A percentile compares a stretch with the other conserved stretches of the same genome.
These are phyloP conservation scores for Micrastur ruficollis DNA, from an alignment of 2,797 vertebrate genomes.

Conservation along the genomic window DNA sequence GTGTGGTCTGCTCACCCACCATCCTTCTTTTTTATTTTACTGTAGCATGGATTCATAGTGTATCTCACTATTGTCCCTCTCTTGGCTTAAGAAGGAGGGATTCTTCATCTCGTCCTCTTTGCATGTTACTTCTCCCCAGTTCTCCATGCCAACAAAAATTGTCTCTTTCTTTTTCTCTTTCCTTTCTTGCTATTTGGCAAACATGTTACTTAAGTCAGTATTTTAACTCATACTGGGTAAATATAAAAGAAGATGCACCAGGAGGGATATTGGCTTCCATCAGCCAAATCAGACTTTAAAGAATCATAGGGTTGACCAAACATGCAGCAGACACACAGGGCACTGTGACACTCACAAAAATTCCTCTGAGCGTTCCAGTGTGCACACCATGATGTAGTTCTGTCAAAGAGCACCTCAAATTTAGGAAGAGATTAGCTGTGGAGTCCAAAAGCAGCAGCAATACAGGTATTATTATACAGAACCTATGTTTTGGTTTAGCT, in stretches of 20 bases:
- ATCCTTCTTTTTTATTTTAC: background rate
- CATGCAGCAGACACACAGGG: background rate
- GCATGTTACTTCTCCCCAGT: background rate
- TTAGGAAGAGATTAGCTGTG: background rate
- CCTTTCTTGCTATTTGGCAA: background rate
- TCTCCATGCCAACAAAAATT: background rate
- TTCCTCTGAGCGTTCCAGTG: background rate
- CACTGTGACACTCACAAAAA: background rate
- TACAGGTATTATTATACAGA: background rate
- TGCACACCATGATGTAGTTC: background rate
- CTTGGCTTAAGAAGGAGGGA: background rate
- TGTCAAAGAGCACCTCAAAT: background rate
- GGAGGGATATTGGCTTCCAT: background rate
- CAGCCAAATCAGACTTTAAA: background rate
- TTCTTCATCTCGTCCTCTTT: background rate
- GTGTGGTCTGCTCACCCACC: background rate
- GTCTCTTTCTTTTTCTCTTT: background rate
- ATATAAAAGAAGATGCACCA: background rate
- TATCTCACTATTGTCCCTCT: background rate
- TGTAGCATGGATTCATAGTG: accelerated
- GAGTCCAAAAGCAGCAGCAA: background rate
- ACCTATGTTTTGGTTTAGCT: background rate
- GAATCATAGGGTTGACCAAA: background rate
- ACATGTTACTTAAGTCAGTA: background rate
- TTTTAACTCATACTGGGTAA: background rate